Conservation (phyloP, 2,888 invertebrate species). For the Crematogaster levior region DNA sequence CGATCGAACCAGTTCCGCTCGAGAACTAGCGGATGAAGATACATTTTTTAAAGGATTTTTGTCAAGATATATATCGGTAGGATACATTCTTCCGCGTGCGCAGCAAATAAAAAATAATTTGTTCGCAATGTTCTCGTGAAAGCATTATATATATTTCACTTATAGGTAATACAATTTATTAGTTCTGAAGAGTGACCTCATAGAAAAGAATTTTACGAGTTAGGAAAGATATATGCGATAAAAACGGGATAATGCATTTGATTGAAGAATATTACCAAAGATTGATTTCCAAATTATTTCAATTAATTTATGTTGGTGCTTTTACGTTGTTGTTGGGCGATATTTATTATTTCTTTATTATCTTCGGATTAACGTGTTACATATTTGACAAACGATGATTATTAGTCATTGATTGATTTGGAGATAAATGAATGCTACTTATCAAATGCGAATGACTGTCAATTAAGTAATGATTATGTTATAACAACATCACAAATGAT, state of each 20-base stretch:
- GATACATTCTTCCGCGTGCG: background rate
- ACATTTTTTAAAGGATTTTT: constrained; percentile 6
- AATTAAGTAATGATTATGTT: background rate
- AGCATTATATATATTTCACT: constrained; percentile 12
- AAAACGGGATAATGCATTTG: background rate
- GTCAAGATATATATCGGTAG: background rate
- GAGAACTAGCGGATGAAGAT: constrained; percentile 19
- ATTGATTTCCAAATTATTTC: background rate
- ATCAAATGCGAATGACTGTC: constrained; percentile 8
- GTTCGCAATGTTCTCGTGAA: constrained; percentile 1
- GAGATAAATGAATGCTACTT: background rate
- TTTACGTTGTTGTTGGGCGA: background rate
- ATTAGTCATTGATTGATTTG: background rate
- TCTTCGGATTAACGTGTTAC: background rate
- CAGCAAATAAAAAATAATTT: constrained; percentile 8
- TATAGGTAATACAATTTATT: constrained; percentile 35
- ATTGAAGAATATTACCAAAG: background rate
- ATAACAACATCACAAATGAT: background rate
- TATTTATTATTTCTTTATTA: background rate
- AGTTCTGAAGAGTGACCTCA: background rate
- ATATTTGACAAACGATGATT: background rate
- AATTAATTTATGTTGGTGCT: background rate
- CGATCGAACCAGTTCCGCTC: constrained; percentile 37
- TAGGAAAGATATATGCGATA: background rate
- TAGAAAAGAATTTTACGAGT: background rate